A percentile compares a stretch with the other conserved stretches of the same genome.
These are phyloP conservation scores for Neodon shergylaensis DNA, from an alignment of 2,113 vertebrate genomes.

Conservation along the genomic window DNA sequence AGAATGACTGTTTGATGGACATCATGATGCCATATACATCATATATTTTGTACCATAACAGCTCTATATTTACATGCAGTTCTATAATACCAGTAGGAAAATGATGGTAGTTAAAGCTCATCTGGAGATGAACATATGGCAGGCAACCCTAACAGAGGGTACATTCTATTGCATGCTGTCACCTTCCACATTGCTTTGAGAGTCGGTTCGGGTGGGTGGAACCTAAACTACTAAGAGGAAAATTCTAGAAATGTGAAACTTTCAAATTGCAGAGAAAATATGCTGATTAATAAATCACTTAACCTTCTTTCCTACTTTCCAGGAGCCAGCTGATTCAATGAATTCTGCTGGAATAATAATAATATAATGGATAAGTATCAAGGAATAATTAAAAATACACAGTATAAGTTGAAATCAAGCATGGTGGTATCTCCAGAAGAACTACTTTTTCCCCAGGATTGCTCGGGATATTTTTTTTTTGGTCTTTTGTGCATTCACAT, in stretches of 20 bases:
- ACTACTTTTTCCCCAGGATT: neutral
- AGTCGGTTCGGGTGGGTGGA: neutral
- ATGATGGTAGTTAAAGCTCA: neutral
- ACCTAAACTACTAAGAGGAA: neutral
- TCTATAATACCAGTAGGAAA: neutral
- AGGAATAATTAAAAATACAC: neutral
- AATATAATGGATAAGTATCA: neutral
- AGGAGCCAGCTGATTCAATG: neutral
- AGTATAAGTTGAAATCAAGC: neutral
- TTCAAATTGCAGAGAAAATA: constrained; percentile 13
- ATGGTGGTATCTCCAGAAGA: no score
- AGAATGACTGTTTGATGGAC: neutral
- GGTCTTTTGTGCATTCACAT: neutral
- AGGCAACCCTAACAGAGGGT: neutral
- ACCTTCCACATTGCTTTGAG: neutral
- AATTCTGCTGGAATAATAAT: neutral
- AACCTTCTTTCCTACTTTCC: neutral
- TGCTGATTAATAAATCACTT: neutral
- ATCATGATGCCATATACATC: neutral
- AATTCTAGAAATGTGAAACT: neutral
- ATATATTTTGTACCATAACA: neutral
- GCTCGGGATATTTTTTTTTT: neutral
- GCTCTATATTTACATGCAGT: neutral
- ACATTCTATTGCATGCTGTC: neutral
- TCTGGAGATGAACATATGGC: neutral